A percentile compares a stretch with the other conserved stretches of the same genome.
phyloP scores from a whole-genome alignment of 2,888 invertebrate genomes.

The Synanthedon tipuliformis region DNA sequence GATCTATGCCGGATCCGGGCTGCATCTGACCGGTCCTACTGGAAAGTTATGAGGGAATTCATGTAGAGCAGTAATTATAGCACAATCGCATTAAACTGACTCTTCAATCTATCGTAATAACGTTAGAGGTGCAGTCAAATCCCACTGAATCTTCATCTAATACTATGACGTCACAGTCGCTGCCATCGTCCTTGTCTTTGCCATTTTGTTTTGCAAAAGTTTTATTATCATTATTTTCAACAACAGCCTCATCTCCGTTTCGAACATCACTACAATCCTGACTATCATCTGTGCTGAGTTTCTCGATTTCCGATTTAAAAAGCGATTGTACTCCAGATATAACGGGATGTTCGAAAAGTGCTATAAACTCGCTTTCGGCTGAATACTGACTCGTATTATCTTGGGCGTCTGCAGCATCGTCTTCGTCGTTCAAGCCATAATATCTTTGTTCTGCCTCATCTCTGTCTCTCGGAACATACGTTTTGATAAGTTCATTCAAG shows the following conservation, averaged over 20 bases:
- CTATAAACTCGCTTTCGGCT: constrained; percentile 21
- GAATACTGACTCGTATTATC: constrained; percentile 26
- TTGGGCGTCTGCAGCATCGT: constrained; percentile 12
- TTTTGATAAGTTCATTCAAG: constrained; percentile 35
- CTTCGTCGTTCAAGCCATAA: constrained; percentile 40
- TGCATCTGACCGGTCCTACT: no score
- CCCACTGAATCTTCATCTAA: constrained; percentile 38
- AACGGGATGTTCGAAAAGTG: constrained; percentile 44
- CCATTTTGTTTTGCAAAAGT: not conserved
- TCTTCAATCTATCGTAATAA: constrained; percentile 3
- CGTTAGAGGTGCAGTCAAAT: constrained; percentile 12
- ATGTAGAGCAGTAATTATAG: no score
- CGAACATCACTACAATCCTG: constrained; percentile 5
- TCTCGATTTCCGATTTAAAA: constrained; percentile 28
- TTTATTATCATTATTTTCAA: not conserved
- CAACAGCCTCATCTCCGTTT: constrained; percentile 2
- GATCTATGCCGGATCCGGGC: no score
- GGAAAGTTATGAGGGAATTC: no score
- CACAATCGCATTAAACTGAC: not conserved
- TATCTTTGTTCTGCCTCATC: constrained; percentile 54
- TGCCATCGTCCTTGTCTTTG: constrained; percentile 2
- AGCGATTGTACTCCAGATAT: constrained; percentile 58
- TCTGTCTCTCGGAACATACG: constrained; percentile 48
- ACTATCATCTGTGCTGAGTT: constrained; percentile 4
- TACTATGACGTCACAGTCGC: constrained; percentile 18